phyloP scores from a whole-genome alignment of 2,797 vertebrate species.

The Denticeps clupeoides region DNA sequence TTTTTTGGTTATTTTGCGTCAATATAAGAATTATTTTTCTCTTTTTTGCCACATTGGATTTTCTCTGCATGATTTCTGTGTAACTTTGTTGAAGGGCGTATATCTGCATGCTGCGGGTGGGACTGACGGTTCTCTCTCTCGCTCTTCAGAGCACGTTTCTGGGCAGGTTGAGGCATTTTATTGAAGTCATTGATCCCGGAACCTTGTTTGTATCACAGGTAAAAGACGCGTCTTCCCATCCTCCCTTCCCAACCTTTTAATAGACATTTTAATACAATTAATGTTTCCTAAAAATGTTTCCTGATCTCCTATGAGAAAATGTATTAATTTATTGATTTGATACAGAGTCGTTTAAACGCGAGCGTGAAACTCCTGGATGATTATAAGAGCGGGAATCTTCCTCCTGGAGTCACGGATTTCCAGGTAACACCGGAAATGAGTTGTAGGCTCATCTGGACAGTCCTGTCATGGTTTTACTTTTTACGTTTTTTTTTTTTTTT shows the following conservation, averaged over 20 bases:
- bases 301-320: neutral
- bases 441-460: too few relatives aligned
- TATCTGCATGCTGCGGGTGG: too few relatives aligned
- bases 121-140: neutral
- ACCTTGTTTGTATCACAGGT: constrained; percentile 90
- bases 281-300: neutral
- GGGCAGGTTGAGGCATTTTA: constrained; percentile 81
- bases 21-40: too few relatives aligned
- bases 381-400: constrained; percentile 73
- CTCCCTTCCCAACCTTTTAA: too few relatives aligned
- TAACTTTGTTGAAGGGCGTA: too few relatives aligned
- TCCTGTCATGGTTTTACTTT: neutral
- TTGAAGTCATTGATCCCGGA: constrained; percentile 85
- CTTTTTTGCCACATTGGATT: too few relatives aligned
- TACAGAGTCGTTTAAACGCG: constrained; percentile 71
- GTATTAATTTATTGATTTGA: neutral
- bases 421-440: too few relatives aligned
- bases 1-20: too few relatives aligned
- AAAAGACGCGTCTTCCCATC: too few relatives aligned
- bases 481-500: constrained; percentile 22
- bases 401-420: constrained; percentile 58
- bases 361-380: constrained; percentile 82
- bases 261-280: too few relatives aligned
- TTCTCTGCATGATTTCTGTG: too few relatives aligned
- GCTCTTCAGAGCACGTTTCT: constrained; percentile 72